phyloP scores from a whole-genome alignment of 1,140 invertebrate genomes.

The Trialeurodes vaporariorum region DNA sequence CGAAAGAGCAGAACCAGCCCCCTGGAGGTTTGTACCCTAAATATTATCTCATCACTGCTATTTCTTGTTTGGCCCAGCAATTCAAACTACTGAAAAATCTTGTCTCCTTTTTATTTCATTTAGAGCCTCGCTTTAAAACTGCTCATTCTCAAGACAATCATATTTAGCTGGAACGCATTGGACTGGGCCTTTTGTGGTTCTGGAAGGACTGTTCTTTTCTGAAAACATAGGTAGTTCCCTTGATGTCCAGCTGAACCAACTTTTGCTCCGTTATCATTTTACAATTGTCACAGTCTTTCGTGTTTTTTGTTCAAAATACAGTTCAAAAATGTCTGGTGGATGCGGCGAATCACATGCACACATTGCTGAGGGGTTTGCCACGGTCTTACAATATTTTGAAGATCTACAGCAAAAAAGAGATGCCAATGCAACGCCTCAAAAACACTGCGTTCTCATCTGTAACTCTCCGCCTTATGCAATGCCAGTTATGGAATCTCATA shows the following conservation, averaged over 20 bases:
- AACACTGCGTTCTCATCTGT: constrained; percentile 79
- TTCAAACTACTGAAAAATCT: too few species aligned
- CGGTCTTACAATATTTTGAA: constrained; percentile 75
- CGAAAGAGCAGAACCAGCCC: too few species aligned
- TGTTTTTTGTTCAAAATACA: too few species aligned
- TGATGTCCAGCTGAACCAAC: not conserved
- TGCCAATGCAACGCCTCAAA: constrained; percentile 39
- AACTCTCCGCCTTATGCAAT: constrained; percentile 87
- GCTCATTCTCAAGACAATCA: not conserved
- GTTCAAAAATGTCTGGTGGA: constrained; percentile 68
- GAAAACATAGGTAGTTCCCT: not conserved
- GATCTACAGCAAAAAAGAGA: constrained; percentile 63
- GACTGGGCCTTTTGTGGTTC: not conserved
- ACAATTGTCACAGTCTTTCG: too few species aligned
- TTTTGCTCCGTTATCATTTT: not conserved
- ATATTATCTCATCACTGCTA: too few species aligned
- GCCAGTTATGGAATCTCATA: constrained; percentile 63
- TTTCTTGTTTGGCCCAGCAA: too few species aligned
- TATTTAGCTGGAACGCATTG: not conserved
- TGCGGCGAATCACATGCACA: constrained; percentile 78
- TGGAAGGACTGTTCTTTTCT: not conserved
- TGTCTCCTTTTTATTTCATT: too few species aligned
- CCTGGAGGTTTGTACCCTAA: too few species aligned
- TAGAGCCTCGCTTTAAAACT: not conserved
- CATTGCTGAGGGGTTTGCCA: constrained; percentile 79